These are phyloP conservation scores for Pomacea canaliculata DNA, from an alignment of 2,888 invertebrate species.

Conservation along the genomic window DNA sequence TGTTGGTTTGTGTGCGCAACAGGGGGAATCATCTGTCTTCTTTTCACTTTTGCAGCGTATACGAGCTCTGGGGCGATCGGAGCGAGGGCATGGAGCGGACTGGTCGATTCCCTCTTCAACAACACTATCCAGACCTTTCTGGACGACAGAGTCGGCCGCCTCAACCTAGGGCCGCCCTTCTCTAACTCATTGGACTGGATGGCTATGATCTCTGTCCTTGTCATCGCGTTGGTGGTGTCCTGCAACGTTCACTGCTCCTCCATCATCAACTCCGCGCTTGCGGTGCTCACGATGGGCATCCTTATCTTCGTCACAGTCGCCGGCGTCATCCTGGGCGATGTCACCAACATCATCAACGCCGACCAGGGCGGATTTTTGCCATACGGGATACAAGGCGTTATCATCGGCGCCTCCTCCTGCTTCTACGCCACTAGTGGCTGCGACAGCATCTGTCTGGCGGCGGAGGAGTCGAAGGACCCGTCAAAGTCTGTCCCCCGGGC, in stretches of 20 bases:
- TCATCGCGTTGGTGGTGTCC: slow-evolving; percentile 52
- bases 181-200: slow-evolving; percentile 68
- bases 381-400: slow-evolving; percentile 59
- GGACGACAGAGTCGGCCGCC: slow-evolving; percentile 29
- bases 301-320: slow-evolving; percentile 71
- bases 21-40: too few relatives aligned
- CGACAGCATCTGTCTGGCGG: slow-evolving; percentile 69
- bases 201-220: slow-evolving; percentile 62
- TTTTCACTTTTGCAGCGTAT: slow-evolving; percentile 30
- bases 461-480: slow-evolving; percentile 69
- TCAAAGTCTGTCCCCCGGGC: slow-evolving; percentile 68
- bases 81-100: slow-evolving; percentile 71
- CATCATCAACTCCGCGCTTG: slow-evolving; percentile 66
- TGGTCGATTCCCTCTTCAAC: slow-evolving; percentile 58
- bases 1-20: too few relatives aligned
- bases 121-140: slow-evolving; percentile 46
- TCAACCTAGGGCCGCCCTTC: slow-evolving; percentile 46
- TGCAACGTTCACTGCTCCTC: slow-evolving; percentile 67
- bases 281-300: slow-evolving; percentile 63
- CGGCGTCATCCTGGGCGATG: slow-evolving; percentile 86
- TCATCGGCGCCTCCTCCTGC: slow-evolving; percentile 69
- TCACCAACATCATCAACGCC: slow-evolving; percentile 81
- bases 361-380: slow-evolving; percentile 61
- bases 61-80: slow-evolving; percentile 40
- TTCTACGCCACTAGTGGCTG: slow-evolving; percentile 71